Conservation (phyloP, 2,888 invertebrate genomes). For the Artemia sinica region DNA sequence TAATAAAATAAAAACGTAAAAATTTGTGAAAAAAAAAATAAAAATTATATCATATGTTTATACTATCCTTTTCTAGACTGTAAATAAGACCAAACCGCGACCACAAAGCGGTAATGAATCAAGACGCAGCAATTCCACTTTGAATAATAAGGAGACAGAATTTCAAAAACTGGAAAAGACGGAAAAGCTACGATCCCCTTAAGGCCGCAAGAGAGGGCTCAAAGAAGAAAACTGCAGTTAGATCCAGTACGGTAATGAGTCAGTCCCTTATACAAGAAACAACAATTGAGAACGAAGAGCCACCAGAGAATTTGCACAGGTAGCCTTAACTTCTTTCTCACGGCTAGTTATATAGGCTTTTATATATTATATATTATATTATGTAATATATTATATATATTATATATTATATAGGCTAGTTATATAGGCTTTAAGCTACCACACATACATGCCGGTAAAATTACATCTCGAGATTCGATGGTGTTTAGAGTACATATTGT, state of each 20-base stretch:
- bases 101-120: background rate
- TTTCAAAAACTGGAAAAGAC: conserved; percentile 84
- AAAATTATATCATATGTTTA: no score
- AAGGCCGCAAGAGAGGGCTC: conserved; percentile 71
- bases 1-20: no score
- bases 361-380: no score
- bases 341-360: no score
- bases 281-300: conserved; percentile 4
- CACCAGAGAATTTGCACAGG: conserved; percentile 10
- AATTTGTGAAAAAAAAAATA: no score
- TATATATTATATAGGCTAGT: no score
- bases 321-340: background rate
- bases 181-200: conserved; percentile 89
- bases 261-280: conserved; percentile 19
- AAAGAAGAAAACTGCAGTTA: conserved; percentile 33
- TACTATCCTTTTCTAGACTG: conserved; percentile 27
- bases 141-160: conserved; percentile 59
- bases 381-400: no score
- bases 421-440: no score
- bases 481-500: no score
- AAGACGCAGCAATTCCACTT: conserved; percentile 47
- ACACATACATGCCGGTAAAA: no score
- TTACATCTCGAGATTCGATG: no score
- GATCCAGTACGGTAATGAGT: conserved; percentile 20
- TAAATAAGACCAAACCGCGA: background rate